Percentiles rank a stretch among this genome's conserved stretches.
Evolutionary conservation across 92 coral and sea anemone species (phyloP).

Genomic region (Paramuricea clavata): DNA sequence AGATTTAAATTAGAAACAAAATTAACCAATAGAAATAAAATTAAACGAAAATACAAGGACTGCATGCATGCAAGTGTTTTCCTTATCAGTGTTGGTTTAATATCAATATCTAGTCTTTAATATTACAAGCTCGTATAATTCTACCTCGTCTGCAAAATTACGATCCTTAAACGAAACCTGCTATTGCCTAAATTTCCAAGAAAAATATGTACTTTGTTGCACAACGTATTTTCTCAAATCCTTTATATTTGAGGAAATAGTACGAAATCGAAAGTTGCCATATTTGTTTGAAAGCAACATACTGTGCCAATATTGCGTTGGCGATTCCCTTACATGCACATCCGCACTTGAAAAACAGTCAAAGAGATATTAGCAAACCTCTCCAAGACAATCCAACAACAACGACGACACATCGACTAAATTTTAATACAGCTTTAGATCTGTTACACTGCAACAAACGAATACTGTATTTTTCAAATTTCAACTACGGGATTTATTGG

Average conservation of each 20-base stretch:
- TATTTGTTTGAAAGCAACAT: background rate
- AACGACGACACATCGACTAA: background rate
- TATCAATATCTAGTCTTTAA: no score
- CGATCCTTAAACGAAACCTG: no score
- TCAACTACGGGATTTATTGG: background rate
- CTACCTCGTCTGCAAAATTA: no score
- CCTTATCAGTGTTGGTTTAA: no score
- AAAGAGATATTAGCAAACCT: constrained; percentile 12
- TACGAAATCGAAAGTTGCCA: background rate
- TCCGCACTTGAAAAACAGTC: constrained; percentile 2
- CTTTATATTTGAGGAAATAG: background rate
- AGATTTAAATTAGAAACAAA: no score
- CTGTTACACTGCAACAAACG: background rate
- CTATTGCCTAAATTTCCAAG: no score
- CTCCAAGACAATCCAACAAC: background rate
- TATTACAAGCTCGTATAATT: no score
- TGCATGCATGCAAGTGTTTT: no score
- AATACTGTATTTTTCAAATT: no score
- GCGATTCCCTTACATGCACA: constrained; percentile 14
- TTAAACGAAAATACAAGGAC: no score
- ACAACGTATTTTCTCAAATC: background rate
- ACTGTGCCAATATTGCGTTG: background rate
- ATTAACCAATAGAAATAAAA: no score
- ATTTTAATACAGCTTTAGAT: constrained; percentile 9
- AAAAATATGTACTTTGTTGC: no score